Evolutionary conservation across 2,888 invertebrate genomes (phyloP).

Genomic region (Diadegma fenestrale): DNA sequence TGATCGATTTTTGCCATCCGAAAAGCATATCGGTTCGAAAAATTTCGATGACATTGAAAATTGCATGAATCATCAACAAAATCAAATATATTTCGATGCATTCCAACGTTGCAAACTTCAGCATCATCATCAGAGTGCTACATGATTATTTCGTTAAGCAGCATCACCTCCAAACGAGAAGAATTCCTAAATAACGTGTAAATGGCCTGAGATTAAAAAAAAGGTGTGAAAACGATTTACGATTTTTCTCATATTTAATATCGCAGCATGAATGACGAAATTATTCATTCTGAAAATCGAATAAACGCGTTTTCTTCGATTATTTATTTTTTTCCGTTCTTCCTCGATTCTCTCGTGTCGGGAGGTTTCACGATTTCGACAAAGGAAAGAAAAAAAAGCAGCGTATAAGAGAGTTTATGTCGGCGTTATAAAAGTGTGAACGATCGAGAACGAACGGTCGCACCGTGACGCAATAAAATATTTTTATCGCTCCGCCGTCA

Average conservation of each 20-base stretch:
- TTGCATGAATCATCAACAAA: too few species aligned
- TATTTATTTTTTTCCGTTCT: slow-evolving; percentile 3
- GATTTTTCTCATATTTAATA: slow-evolving; percentile 43
- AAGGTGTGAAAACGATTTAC: slow-evolving; percentile 24
- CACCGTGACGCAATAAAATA: slow-evolving; percentile 62
- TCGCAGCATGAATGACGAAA: slow-evolving; percentile 31
- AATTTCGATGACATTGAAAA: too few species aligned
- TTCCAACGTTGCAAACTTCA: too few species aligned
- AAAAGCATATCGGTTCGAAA: too few species aligned
- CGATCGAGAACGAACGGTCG: slow-evolving; percentile 52
- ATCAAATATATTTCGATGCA: too few species aligned
- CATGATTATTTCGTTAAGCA: background rate
- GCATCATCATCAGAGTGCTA: too few species aligned
- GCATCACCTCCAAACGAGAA: background rate
- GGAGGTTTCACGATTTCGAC: slow-evolving; percentile 18
- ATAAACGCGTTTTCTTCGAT: background rate
- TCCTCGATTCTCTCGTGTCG: slow-evolving; percentile 29
- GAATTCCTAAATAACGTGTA: background rate
- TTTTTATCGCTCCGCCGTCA: slow-evolving; percentile 61
- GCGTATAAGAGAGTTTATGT: slow-evolving; percentile 57
- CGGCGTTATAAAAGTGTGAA: slow-evolving; percentile 62
- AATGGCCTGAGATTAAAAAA: slow-evolving; percentile 5
- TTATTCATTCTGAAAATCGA: slow-evolving; percentile 21
- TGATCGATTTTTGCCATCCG: too few species aligned
- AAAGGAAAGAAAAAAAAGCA: background rate